Evolutionary conservation across 2,888 invertebrate genomes (phyloP).

Genomic region (Lasioglossum vierecki): DNA sequence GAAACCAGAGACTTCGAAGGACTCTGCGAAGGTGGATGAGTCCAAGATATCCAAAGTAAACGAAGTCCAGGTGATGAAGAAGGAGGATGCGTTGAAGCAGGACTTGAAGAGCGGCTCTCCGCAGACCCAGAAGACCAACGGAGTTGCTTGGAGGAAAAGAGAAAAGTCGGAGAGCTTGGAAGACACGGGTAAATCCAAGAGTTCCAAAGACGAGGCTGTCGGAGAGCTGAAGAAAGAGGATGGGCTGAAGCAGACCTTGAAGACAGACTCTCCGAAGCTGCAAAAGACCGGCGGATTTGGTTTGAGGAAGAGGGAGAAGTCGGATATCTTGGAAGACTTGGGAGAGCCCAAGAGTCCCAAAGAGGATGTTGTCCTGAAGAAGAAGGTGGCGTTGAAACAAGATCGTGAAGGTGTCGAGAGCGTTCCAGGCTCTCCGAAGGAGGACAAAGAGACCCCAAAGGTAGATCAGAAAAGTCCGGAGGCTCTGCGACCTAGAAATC

Average conservation of each 20-base stretch:
- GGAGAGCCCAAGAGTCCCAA: background rate
- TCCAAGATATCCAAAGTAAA: background rate
- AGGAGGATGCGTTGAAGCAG: background rate
- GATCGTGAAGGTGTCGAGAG: background rate
- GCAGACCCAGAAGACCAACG: background rate
- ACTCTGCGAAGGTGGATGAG: background rate
- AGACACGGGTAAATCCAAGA: background rate
- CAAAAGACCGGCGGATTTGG: background rate
- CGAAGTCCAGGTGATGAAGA: background rate
- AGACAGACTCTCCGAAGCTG: background rate
- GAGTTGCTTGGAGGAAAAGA: background rate
- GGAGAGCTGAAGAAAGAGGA: background rate
- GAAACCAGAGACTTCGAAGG: background rate
- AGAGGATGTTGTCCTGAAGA: background rate
- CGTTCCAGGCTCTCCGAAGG: background rate
- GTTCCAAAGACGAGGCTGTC: background rate
- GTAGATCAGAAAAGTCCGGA: constrained; percentile 12
- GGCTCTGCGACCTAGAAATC: background rate
- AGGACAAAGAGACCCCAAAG: background rate
- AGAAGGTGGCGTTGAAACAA: background rate
- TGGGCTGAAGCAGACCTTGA: background rate
- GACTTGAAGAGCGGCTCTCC: background rate
- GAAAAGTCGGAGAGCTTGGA: background rate
- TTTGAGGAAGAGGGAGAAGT: background rate
- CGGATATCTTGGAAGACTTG: background rate